phyloP scores from a whole-genome alignment of 2,797 vertebrate genomes.

The Hoplostethus mediterraneus region DNA sequence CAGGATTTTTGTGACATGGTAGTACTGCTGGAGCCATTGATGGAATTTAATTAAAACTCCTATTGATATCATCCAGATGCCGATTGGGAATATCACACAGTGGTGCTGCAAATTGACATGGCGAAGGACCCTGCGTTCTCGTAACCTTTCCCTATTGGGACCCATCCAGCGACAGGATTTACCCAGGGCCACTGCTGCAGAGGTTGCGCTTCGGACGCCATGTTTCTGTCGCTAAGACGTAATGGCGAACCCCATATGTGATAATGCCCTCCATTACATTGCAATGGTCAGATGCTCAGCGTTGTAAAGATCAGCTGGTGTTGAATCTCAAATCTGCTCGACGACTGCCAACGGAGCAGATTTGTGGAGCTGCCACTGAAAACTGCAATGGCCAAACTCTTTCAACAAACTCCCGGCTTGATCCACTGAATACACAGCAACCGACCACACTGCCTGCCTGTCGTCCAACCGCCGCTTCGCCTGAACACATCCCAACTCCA shows the following conservation, averaged over 20 bases:
- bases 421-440: slow-evolving; percentile 19
- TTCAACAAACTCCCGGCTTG: slow-evolving; percentile 27
- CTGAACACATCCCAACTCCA: too few relatives aligned
- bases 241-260: not conserved
- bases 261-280: slow-evolving; percentile 6
- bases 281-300: slow-evolving; percentile 16
- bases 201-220: not conserved
- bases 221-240: slow-evolving; percentile 2
- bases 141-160: not conserved
- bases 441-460: slow-evolving; percentile 64
- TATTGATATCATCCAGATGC: not conserved
- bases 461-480: slow-evolving; percentile 55
- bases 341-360: not conserved
- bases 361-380: not conserved
- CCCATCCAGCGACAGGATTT: slow-evolving; percentile 11
- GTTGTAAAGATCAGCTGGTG: slow-evolving; percentile 29
- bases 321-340: slow-evolving; percentile 14
- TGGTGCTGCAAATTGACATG: slow-evolving; percentile 23
- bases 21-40: slow-evolving; percentile 22
- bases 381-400: slow-evolving; percentile 37
- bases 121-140: slow-evolving; percentile 30
- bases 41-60: slow-evolving; percentile 15
- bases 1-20: not conserved
- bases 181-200: slow-evolving; percentile 13
- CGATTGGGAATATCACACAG: slow-evolving; percentile 9